Conservation (phyloP, 2,797 vertebrate genomes). For the Sebastes reedi region DNA sequence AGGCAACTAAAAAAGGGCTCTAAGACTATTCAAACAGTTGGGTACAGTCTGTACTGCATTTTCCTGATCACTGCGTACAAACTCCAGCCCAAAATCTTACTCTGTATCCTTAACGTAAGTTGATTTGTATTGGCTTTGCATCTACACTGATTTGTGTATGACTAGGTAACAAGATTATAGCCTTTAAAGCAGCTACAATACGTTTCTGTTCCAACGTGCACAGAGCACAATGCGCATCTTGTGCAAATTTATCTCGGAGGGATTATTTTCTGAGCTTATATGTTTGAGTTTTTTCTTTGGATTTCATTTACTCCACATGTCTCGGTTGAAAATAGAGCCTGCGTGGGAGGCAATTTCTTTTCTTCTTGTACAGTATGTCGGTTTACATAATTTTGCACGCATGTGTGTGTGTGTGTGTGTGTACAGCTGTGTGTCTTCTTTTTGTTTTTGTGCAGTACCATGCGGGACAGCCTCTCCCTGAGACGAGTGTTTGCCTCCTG, state of each 20-base stretch:
- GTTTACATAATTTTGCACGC: conserved; percentile 23
- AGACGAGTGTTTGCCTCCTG: conserved; percentile 87
- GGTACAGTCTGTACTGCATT: background rate
- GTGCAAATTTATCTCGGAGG: conserved; percentile 22
- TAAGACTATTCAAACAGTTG: background rate
- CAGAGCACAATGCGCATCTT: background rate
- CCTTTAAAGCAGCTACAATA: conserved; percentile 18
- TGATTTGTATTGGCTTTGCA: background rate
- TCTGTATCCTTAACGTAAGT: background rate
- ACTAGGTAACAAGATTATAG: conserved; percentile 16
- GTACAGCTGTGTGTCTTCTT: background rate
- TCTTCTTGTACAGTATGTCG: conserved; percentile 29
- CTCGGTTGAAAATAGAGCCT: conserved; percentile 36
- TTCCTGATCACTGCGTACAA: background rate
- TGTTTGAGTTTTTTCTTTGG: conserved; percentile 16
- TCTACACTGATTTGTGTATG: background rate
- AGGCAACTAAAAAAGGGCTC: background rate
- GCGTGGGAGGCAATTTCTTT: conserved; percentile 51
- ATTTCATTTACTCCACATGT: conserved; percentile 38
- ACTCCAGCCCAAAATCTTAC: background rate
- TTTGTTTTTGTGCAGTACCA: conserved; percentile 72
- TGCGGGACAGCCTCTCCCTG: conserved; percentile 86
- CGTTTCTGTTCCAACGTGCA: background rate
- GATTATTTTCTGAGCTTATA: conserved; percentile 50
- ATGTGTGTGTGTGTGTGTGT: conserved; percentile 9